Conservation (phyloP, 2,888 invertebrate species). For the Drosophila stalkeri region DNA sequence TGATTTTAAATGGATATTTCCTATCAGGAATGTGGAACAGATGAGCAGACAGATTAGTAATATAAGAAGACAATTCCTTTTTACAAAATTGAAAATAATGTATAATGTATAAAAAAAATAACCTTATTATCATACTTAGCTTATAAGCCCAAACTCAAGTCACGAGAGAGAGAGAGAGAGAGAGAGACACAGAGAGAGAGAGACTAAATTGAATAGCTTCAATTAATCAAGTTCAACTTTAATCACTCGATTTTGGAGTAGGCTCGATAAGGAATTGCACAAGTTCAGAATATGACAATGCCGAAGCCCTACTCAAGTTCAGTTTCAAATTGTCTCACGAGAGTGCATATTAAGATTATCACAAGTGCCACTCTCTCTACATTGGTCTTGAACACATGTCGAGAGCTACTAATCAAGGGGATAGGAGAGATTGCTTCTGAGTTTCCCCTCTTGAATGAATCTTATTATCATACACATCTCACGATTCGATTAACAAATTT, state of each 20-base stretch:
- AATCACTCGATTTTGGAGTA: not conserved
- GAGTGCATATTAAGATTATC: not conserved
- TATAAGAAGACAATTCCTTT: too few relatives aligned
- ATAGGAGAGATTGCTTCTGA: not conserved
- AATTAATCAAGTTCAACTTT: too few relatives aligned
- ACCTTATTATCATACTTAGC: too few relatives aligned
- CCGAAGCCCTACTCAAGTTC: not conserved
- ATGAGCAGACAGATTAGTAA: too few relatives aligned
- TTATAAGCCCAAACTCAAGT: too few relatives aligned
- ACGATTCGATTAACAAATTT: too few relatives aligned
- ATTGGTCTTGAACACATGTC: not conserved
- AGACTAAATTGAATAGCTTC: too few relatives aligned
- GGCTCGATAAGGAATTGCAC: not conserved
- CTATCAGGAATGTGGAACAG: not conserved
- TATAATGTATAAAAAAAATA: too few relatives aligned
- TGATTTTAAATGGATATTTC: slow-evolving; percentile 4
- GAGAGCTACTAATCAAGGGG: not conserved
- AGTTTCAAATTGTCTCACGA: not conserved
- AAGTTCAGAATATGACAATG: not conserved
- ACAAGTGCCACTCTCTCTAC: not conserved
- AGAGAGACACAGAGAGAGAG: too few relatives aligned
- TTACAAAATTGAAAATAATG: too few relatives aligned
- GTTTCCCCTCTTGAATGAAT: not conserved
- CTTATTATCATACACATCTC: not conserved
- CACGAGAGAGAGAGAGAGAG: too few relatives aligned